phyloP scores from a whole-genome alignment of 2,888 invertebrate species.

The Cheilosia pagana region DNA sequence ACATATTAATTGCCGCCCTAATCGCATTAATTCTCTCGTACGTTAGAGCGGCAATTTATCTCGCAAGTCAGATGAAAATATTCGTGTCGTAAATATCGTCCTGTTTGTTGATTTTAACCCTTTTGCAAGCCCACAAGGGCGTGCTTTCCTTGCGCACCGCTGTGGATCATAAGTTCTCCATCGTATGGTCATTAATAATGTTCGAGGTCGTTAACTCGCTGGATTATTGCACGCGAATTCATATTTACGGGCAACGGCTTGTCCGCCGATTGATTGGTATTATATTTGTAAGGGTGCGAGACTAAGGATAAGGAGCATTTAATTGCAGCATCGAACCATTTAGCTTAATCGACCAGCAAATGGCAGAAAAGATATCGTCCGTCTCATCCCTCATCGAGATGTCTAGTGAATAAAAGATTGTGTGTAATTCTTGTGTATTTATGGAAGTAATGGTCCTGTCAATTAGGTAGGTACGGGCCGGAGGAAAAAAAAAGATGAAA shows the following conservation, averaged over 20 bases:
- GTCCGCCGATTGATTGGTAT: not conserved
- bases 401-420: not conserved
- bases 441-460: conserved; percentile 49
- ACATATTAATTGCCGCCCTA: not conserved
- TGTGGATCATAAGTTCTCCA: conserved; percentile 44
- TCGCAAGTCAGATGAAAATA: conserved; percentile 16
- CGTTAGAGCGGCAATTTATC: conserved; percentile 12
- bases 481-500: conserved; percentile 32
- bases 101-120: conserved; percentile 18
- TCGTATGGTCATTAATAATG: conserved; percentile 43
- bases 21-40: not conserved
- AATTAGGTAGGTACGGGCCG: conserved; percentile 41
- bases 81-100: conserved; percentile 16
- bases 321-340: conserved; percentile 52
- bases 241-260: conserved; percentile 23
- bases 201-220: conserved; percentile 50
- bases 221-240: conserved; percentile 28
- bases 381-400: not conserved
- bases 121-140: not conserved
- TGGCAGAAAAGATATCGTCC: not conserved
- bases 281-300: not conserved
- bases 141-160: not conserved
- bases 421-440: conserved; percentile 4
- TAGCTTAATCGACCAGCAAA: conserved; percentile 55
- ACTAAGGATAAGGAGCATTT: conserved; percentile 9